Percentiles rank a stretch among this genome's conserved stretches.
phyloP scores from a whole-genome alignment of 2,113 vertebrate species.

The Ammodytes dubius region DNA sequence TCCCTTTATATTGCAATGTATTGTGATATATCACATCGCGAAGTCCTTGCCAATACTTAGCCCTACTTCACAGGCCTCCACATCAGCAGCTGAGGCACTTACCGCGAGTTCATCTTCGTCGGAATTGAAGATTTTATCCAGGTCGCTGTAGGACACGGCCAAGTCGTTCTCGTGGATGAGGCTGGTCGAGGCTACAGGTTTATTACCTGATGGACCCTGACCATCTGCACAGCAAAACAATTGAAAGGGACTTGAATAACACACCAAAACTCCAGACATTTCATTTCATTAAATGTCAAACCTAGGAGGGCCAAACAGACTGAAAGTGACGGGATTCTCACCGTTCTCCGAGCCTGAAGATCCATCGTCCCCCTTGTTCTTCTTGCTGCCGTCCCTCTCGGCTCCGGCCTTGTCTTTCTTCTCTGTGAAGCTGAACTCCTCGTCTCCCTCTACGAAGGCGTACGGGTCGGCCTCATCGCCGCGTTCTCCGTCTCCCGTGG shows the following conservation, averaged over 20 bases:
- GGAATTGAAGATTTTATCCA: slow-evolving; percentile 97
- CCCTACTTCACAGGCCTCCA: too few species aligned
- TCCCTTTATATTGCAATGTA: too few species aligned
- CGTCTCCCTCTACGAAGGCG: slow-evolving; percentile 95
- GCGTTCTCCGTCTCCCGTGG: slow-evolving; percentile 87
- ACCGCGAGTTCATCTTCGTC: slow-evolving; percentile 95
- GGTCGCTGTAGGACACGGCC: slow-evolving; percentile 93
- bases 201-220: slow-evolving; percentile 89
- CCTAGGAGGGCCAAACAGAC: neutral
- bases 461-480: slow-evolving; percentile 93
- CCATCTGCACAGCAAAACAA: slow-evolving; percentile 82
- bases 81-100: slow-evolving; percentile 67
- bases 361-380: slow-evolving; percentile 95
- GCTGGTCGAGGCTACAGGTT: slow-evolving; percentile 91
- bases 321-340: slow-evolving; percentile 76
- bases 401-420: slow-evolving; percentile 92
- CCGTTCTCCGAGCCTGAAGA: slow-evolving; percentile 86
- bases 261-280: neutral
- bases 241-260: neutral
- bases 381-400: slow-evolving; percentile 91
- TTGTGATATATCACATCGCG: too few species aligned
- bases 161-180: slow-evolving; percentile 93
- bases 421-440: slow-evolving; percentile 93
- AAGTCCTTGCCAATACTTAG: too few species aligned
- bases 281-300: slow-evolving; percentile 14